Percentiles rank a stretch among this genome's conserved stretches.
These are phyloP conservation scores for Upupa epops DNA, from an alignment of 2,113 vertebrate species.

Conservation along the genomic window DNA sequence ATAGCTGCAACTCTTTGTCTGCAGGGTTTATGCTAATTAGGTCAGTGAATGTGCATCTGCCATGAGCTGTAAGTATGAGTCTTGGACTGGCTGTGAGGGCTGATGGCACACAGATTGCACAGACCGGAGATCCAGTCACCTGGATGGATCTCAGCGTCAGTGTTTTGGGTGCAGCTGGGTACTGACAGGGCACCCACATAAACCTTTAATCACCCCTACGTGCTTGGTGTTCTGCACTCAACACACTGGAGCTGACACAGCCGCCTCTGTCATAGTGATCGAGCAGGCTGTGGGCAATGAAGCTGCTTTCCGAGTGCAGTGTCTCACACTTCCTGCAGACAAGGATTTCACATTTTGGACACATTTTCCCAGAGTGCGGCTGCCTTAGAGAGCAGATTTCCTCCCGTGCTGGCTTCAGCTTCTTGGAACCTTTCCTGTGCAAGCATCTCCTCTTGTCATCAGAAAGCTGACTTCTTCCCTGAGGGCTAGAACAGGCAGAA, in stretches of 20 bases:
- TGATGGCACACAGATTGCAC: fast-evolving
- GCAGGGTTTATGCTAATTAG: not conserved
- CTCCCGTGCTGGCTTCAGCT: not conserved
- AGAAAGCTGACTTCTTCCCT: not conserved
- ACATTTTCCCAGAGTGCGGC: conserved; percentile 48
- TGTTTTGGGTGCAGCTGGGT: fast-evolving
- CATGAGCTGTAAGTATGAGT: fast-evolving
- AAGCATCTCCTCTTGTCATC: conserved; percentile 45
- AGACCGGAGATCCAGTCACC: not conserved
- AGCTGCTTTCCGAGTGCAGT: conserved; percentile 62
- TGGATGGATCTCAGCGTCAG: not conserved
- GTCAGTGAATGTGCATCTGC: not conserved
- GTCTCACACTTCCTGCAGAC: conserved; percentile 61
- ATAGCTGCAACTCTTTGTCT: not conserved
- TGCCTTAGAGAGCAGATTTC: conserved; percentile 14
- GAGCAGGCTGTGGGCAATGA: conserved; percentile 73
- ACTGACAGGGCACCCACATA: not conserved
- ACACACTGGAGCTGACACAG: fast-evolving
- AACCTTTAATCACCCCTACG: not conserved
- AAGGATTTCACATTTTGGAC: conserved; percentile 64
- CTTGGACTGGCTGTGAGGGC: not conserved
- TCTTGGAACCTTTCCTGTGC: conserved; percentile 3
- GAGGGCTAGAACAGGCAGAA: conserved; percentile 28
- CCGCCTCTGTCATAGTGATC: conserved; percentile 70
- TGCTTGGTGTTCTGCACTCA: not conserved